These are phyloP conservation scores for Zygogramma bicolorata DNA, from an alignment of 2,888 invertebrate genomes.

Conservation along the genomic window DNA sequence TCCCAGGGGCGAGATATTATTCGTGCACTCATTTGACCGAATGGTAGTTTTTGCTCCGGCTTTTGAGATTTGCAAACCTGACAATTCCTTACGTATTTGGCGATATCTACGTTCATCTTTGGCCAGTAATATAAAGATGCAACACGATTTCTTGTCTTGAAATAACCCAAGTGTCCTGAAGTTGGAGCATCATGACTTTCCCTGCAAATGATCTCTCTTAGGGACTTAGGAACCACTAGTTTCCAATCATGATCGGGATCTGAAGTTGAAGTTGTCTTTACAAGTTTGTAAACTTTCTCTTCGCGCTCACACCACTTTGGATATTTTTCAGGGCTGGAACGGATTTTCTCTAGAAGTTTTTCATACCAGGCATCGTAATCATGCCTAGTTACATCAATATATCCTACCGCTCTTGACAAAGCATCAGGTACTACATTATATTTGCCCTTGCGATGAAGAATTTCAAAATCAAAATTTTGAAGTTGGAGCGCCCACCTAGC, in stretches of 20 bases:
- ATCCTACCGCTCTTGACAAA: too few relatives aligned
- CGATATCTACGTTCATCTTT: constrained; percentile 13
- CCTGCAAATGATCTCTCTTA: constrained; percentile 8
- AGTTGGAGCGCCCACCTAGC: too few relatives aligned
- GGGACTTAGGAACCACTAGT: constrained; percentile 28
- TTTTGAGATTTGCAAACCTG: constrained; percentile 23
- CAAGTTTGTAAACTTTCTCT: too few relatives aligned
- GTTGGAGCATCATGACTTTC: constrained; percentile 23
- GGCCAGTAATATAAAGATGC: constrained; percentile 27
- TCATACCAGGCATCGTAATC: too few relatives aligned
- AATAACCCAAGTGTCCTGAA: constrained; percentile 26
- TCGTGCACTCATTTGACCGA: constrained; percentile 25
- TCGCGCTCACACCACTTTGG: too few relatives aligned
- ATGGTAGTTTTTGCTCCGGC: constrained; percentile 18
- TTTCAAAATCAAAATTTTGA: too few relatives aligned
- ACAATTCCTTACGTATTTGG: constrained; percentile 16
- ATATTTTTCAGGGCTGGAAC: too few relatives aligned
- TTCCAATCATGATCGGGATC: constrained; percentile 24
- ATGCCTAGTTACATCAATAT: too few relatives aligned
- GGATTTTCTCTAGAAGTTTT: too few relatives aligned
- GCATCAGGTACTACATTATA: too few relatives aligned
- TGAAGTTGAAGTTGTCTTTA: constrained; percentile 8
- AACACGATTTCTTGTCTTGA: constrained; percentile 23
- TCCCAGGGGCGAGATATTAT: constrained; percentile 20
- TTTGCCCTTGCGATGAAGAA: too few relatives aligned